Conservation (phyloP, 2,888 invertebrate species). For the Spodoptera picta region DNA sequence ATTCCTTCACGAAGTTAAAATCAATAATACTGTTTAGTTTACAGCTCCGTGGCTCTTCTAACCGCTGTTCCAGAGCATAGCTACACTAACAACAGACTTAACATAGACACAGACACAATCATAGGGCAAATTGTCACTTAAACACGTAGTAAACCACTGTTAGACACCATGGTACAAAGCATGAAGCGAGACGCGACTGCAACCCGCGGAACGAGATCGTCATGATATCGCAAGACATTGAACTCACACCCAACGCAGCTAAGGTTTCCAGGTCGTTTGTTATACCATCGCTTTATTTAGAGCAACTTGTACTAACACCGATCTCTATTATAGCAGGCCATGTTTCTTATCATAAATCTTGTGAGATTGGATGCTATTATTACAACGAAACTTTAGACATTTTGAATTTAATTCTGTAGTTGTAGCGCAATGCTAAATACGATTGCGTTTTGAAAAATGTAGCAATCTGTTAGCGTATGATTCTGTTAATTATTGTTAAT, state of each 20-base stretch:
- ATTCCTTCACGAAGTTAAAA: too few relatives aligned
- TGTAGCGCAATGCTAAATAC: not conserved
- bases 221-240: slow-evolving; percentile 73
- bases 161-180: slow-evolving; percentile 43
- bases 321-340: slow-evolving; percentile 35
- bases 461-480: slow-evolving; percentile 1
- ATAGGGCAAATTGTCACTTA: slow-evolving; percentile 52
- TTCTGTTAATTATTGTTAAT: slow-evolving; percentile 14
- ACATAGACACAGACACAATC: slow-evolving; percentile 20
- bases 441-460: not conserved
- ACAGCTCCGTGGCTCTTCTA: not conserved
- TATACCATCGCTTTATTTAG: slow-evolving; percentile 49
- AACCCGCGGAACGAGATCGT: slow-evolving; percentile 69
- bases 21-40: slow-evolving; percentile 2
- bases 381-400: slow-evolving; percentile 15
- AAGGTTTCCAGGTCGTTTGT: slow-evolving; percentile 54
- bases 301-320: slow-evolving; percentile 48
- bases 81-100: slow-evolving; percentile 28
- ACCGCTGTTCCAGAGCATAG: slow-evolving; percentile 39
- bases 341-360: slow-evolving; percentile 41
- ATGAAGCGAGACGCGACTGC: slow-evolving; percentile 47
- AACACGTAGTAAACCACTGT: slow-evolving; percentile 40
- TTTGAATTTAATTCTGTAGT: not conserved
- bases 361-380: slow-evolving; percentile 19
- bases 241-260: slow-evolving; percentile 63